Conservation (phyloP, 2,113 vertebrate genomes). For the Fulmarus glacialis region DNA sequence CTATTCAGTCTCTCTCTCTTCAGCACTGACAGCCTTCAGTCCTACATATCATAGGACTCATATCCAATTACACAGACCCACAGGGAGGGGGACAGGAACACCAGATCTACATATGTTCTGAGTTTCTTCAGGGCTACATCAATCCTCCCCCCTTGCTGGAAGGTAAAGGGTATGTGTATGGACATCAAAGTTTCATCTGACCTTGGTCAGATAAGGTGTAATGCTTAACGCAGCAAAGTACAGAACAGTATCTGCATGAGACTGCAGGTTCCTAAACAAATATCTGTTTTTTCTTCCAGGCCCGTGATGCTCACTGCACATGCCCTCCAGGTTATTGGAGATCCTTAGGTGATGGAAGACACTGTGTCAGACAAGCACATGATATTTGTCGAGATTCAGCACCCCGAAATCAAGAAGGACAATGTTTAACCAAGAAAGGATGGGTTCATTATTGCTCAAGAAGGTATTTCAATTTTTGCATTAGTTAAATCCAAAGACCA, state of each 20-base stretch:
- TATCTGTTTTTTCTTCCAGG: slow-evolving; percentile 42
- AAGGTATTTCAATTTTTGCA: slow-evolving; percentile 69
- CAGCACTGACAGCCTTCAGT: not conserved
- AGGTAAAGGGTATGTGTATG: accelerated
- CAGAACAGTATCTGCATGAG: not conserved
- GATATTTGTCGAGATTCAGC: slow-evolving; percentile 76
- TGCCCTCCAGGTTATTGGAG: slow-evolving; percentile 79
- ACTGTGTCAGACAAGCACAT: slow-evolving; percentile 71
- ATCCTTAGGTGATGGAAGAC: not conserved
- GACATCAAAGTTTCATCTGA: not conserved
- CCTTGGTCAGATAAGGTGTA: not conserved
- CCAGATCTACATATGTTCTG: accelerated
- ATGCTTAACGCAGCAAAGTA: not conserved
- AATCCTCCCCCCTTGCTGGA: not conserved
- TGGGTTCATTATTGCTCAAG: slow-evolving; percentile 83
- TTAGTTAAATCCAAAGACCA: accelerated
- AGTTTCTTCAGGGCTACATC: not conserved
- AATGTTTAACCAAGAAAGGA: slow-evolving; percentile 78
- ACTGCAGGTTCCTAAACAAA: not conserved
- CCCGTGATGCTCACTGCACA: slow-evolving; percentile 78
- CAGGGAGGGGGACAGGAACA: accelerated
- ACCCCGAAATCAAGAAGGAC: slow-evolving; percentile 81
- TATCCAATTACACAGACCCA: not conserved
- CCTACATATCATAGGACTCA: not conserved
- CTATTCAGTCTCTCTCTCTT: not conserved